These are phyloP conservation scores for Neria commutata DNA, from an alignment of 2,888 invertebrate genomes.

Conservation along the genomic window DNA sequence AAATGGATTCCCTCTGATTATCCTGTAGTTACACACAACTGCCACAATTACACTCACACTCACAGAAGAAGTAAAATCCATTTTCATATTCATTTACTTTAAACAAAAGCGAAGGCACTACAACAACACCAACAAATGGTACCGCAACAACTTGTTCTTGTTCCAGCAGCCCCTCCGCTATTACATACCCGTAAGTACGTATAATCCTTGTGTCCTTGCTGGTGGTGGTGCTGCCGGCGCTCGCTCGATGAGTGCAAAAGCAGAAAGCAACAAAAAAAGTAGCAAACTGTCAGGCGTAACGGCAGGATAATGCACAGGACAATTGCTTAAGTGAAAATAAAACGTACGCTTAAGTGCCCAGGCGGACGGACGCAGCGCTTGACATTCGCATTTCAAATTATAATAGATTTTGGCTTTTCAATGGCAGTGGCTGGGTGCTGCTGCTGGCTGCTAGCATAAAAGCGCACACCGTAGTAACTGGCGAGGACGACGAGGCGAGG, in stretches of 20 bases:
- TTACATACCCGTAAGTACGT: not conserved
- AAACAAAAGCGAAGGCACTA: not conserved
- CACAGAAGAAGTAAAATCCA: not conserved
- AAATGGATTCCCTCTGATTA: not conserved
- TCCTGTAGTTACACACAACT: not conserved
- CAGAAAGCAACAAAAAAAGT: not conserved
- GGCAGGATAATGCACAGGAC: not conserved
- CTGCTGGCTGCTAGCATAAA: not conserved
- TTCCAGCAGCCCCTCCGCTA: not conserved
- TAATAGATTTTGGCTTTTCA: conserved; percentile 16
- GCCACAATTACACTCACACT: not conserved
- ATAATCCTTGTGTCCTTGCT: not conserved
- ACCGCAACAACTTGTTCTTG: not conserved
- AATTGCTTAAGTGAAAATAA: conserved; percentile 11
- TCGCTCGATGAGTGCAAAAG: too few species aligned
- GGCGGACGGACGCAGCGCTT: conserved; percentile 8
- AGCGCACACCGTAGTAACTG: too few species aligned
- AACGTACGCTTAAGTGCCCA: conserved; percentile 8
- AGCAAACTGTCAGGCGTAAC: not conserved
- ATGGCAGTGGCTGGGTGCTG: not conserved
- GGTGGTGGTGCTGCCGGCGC: not conserved
- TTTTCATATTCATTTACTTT: not conserved
- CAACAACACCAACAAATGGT: not conserved
- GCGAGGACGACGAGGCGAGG: not conserved
- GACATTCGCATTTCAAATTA: conserved; percentile 16